A percentile compares a stretch with the other conserved stretches of the same genome.
Evolutionary conservation across 2,888 invertebrate species (phyloP).

Genomic region (Callimorpha dominula): DNA sequence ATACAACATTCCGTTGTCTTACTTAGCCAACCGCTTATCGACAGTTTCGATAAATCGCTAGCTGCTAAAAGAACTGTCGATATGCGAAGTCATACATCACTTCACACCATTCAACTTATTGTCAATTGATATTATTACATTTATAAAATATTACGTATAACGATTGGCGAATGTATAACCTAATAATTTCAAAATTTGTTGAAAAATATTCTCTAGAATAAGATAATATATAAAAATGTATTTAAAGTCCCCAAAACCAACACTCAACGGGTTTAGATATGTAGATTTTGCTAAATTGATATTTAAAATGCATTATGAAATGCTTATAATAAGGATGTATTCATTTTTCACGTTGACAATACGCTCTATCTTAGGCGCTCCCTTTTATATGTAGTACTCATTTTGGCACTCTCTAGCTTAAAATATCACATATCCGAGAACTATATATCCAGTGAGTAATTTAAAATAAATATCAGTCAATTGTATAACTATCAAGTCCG

Average conservation of each 20-base stretch:
- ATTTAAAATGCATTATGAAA: constrained; percentile 51
- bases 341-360: constrained; percentile 18
- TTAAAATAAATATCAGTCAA: constrained; percentile 22
- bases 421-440: constrained; percentile 19
- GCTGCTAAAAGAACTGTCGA: constrained; percentile 38
- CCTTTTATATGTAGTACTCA: constrained; percentile 16
- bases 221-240: constrained; percentile 48
- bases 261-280: constrained; percentile 46
- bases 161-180: constrained; percentile 52
- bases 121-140: constrained; percentile 60
- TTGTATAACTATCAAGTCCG: constrained; percentile 21
- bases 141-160: constrained; percentile 45
- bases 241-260: constrained; percentile 37
- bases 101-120: constrained; percentile 46
- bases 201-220: constrained; percentile 48
- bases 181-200: constrained; percentile 57
- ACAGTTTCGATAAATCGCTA: constrained; percentile 39
- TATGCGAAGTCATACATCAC: constrained; percentile 34
- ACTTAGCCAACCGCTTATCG: constrained; percentile 36
- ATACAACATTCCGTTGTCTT: constrained; percentile 49
- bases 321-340: constrained; percentile 39
- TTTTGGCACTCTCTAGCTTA: constrained; percentile 35
- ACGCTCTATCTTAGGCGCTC: constrained; percentile 21
- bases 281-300: constrained; percentile 61
- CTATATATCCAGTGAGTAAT: constrained; percentile 20